Evolutionary conservation across 2,113 vertebrate genomes (phyloP), one percentile per base, ranked within the genome.

Genomic region (Tenebrosternarchus preto): DNA sequence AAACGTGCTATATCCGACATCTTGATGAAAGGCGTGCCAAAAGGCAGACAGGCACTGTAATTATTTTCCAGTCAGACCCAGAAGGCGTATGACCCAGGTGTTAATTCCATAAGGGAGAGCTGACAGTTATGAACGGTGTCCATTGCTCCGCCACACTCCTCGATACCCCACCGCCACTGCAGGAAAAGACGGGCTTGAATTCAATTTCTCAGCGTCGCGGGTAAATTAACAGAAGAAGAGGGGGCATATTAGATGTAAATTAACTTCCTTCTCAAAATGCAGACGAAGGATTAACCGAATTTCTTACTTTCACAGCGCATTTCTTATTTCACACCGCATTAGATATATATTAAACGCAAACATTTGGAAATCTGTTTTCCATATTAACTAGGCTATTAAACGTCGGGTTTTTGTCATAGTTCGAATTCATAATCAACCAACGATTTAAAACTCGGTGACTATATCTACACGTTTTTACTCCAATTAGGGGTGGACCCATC

Each of bases 401-500:
- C 43, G 15, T 20, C 19, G 5, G n/a, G 19, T 59, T 59, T 59
- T 22, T 22, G 56, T 3, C 56, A 50, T n/a, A n/a, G n/a, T n/a
- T n/a, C n/a, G n/a, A 50, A 50, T 12, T 15, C 43, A 50, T 50
- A 9, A 15, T 50, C 43, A 50, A 50, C 8, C 7, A 7, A 15
- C 20, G 19, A 5, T 59, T 59, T n/a, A 59, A n/a, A 22, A 22
- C 56, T n/a, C 56, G 9, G 19, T 4, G 57, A 25, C 61, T 43
- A 46, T 55, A 5, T 17, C 46, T 67, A 22, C 29, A 36, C 1
- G 19, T 33, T 73, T 53, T 8, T 27, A 71, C 87, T 88, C 81
- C 84, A 90, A 88, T 91, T 90, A 90, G 88, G 82, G 85, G 80
- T 86, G 88, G 84, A 85, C 88, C 88, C 89, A 91, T 92, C 92